phyloP scores from a whole-genome alignment of 2,888 invertebrate genomes.

The Athalia cordata region DNA sequence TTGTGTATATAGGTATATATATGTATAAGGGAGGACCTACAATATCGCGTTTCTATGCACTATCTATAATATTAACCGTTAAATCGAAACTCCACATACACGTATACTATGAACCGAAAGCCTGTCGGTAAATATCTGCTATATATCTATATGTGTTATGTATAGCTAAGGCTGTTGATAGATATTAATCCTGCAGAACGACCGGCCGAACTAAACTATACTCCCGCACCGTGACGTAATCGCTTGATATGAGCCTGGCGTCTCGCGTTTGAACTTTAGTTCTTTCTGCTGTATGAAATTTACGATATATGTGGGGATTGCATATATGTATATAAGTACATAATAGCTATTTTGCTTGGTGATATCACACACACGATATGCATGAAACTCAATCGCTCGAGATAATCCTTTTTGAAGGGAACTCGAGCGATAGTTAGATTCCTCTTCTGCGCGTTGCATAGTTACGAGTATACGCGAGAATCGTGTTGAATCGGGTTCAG shows the following conservation, averaged over 20 bases:
- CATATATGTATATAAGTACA: background rate
- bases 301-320: background rate
- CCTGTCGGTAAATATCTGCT: background rate
- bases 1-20: no score
- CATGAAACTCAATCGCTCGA: background rate
- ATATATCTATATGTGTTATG: background rate
- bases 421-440: constrained; percentile 1
- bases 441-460: background rate
- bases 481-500: no score
- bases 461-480: no score
- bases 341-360: background rate
- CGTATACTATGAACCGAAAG: no score
- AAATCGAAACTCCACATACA: no score
- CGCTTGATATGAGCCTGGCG: background rate
- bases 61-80: no score
- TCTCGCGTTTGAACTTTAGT: constrained; percentile 22
- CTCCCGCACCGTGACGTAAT: background rate
- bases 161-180: background rate
- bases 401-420: background rate
- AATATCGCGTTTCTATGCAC: no score
- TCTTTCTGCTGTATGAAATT: constrained; percentile 9
- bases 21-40: no score
- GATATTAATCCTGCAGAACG: constrained; percentile 12
- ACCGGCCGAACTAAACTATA: constrained; percentile 13
- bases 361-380: constrained; percentile 13